Conservation (phyloP, 1,140 invertebrate genomes). For the Spodoptera frugiperda region DNA sequence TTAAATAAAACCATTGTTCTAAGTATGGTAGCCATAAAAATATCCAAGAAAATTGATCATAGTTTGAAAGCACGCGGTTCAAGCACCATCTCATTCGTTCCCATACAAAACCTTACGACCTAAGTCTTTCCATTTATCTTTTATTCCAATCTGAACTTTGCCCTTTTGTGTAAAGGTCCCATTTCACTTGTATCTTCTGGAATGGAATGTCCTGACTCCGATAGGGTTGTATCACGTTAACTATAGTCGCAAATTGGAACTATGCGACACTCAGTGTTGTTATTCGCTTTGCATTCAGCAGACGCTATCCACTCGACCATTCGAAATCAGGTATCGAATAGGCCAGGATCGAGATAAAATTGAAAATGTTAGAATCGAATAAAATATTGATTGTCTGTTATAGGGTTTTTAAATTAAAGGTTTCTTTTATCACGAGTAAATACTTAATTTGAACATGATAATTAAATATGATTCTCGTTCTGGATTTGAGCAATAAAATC, state of each 20-base stretch:
- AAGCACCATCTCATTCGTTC: background rate
- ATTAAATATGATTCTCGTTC: no score
- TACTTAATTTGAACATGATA: background rate
- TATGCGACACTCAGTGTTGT: constrained; percentile 61
- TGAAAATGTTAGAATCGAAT: constrained; percentile 79
- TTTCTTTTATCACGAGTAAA: constrained; percentile 8
- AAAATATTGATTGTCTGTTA: constrained; percentile 59
- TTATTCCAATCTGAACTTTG: constrained; percentile 32
- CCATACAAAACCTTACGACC: constrained; percentile 18
- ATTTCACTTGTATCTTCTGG: background rate
- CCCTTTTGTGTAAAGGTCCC: background rate
- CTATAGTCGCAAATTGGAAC: constrained; percentile 69
- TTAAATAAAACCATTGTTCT: background rate
- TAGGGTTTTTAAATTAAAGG: constrained; percentile 70
- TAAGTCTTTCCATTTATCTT: constrained; percentile 24
- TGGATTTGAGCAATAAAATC: no score
- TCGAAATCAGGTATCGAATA: constrained; percentile 70
- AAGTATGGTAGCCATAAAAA: background rate
- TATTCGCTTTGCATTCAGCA: constrained; percentile 73
- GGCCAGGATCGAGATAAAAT: constrained; percentile 72
- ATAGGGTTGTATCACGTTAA: constrained; percentile 63
- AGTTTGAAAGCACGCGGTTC: background rate
- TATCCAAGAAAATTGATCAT: background rate
- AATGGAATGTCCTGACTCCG: constrained; percentile 38
- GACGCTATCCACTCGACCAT: constrained; percentile 67